A percentile compares a stretch with the other conserved stretches of the same genome.
Conservation (phyloP, 2,888 invertebrate species). For the Ceraclea dissimilis region DNA sequence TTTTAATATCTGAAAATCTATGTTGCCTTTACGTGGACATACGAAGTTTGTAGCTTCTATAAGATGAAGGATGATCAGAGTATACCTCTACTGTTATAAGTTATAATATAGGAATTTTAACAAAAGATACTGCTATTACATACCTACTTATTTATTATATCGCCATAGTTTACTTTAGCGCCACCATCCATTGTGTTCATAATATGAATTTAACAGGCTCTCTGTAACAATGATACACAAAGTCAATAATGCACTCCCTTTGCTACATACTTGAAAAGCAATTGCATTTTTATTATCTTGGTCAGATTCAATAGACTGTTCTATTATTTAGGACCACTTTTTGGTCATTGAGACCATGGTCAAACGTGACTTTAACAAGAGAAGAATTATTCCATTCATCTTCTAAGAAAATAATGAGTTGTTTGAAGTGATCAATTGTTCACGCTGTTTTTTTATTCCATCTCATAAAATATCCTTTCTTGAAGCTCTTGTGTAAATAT, state of each 20-base stretch:
- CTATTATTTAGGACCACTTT: conserved; percentile 16
- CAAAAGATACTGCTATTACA: no score
- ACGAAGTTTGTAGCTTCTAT: no score
- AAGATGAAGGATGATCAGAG: no score
- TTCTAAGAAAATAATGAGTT: conserved; percentile 18
- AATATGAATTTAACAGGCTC: conserved; percentile 17
- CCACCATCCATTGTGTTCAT: conserved; percentile 7
- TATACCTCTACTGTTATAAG: no score
- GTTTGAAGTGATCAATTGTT: conserved; percentile 21
- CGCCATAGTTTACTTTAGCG: neutral
- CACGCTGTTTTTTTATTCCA: conserved; percentile 11
- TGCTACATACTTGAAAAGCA: conserved; percentile 4
- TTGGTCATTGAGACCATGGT: conserved; percentile 12
- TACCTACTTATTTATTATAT: neutral
- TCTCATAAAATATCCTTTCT: conserved; percentile 18
- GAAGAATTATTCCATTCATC: conserved; percentile 11
- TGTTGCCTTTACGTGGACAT: no score
- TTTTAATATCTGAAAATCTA: no score
- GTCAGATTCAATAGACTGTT: conserved; percentile 10
- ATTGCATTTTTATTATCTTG: conserved; percentile 18
- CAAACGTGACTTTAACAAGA: conserved; percentile 10
- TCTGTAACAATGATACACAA: conserved; percentile 7
- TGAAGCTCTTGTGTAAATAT: conserved; percentile 17
- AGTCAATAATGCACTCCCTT: conserved; percentile 14
- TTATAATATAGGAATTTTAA: no score